A percentile compares a stretch with the other conserved stretches of the same genome.
Evolutionary conservation across 2,113 vertebrate species (phyloP).

Genomic region (Cynoglossus semilaevis): DNA sequence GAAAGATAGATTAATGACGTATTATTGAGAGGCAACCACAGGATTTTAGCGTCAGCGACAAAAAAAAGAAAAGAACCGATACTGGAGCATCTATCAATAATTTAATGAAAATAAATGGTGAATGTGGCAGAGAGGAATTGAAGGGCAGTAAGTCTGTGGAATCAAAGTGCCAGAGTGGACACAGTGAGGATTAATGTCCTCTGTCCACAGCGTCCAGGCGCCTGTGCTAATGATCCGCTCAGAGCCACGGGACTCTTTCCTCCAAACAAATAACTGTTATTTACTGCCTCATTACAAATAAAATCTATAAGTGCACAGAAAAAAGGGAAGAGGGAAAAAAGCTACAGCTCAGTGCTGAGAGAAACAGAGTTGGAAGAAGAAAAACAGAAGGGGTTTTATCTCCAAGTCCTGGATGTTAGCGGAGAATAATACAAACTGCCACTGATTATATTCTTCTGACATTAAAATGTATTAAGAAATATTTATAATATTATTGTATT

Average conservation of each 20-base stretch:
- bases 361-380: no score
- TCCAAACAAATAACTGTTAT: constrained; percentile 56
- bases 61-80: no score
- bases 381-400: no score
- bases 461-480: no score
- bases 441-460: no score
- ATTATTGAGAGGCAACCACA: not conserved
- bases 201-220: constrained; percentile 31
- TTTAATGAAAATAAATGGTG: constrained; percentile 28
- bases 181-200: constrained; percentile 34
- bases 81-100: constrained; percentile 17
- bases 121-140: constrained; percentile 22
- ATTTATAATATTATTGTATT: no score
- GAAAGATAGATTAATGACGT: no score
- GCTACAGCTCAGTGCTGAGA: not conserved
- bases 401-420: no score
- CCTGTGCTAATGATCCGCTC: constrained; percentile 51
- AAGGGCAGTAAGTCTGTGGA: constrained; percentile 34
- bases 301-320: constrained; percentile 38
- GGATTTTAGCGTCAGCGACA: not conserved
- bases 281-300: constrained; percentile 54
- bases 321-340: constrained; percentile 25
- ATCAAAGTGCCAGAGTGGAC: constrained; percentile 31
- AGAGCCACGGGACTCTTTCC: constrained; percentile 45
- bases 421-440: no score